Conservation (phyloP, 2,888 invertebrate species). For the Chrysolina americana region DNA sequence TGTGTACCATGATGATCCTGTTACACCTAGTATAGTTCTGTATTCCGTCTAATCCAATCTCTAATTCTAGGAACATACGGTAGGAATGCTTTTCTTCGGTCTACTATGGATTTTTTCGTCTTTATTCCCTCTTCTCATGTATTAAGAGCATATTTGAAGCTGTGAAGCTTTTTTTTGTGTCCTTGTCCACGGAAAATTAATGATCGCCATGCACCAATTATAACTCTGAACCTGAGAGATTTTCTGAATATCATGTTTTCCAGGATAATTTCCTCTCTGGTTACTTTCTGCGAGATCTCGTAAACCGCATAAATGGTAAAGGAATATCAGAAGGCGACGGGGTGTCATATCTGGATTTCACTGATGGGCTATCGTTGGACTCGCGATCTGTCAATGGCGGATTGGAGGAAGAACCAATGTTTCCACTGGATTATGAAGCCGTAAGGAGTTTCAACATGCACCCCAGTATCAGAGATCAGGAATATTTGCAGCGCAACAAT, state of each 20-base stretch:
- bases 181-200: no score
- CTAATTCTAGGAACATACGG: no score
- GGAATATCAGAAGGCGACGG: slow-evolving; percentile 75
- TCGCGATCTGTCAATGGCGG: slow-evolving; percentile 66
- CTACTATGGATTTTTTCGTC: no score
- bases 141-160: no score
- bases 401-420: slow-evolving; percentile 70
- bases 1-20: no score
- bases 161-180: no score
- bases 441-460: slow-evolving; percentile 74
- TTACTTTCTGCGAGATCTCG: slow-evolving; percentile 81
- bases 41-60: no score
- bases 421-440: slow-evolving; percentile 80
- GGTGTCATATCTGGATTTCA: slow-evolving; percentile 76
- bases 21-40: no score
- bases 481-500: slow-evolving; percentile 86
- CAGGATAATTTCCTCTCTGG: slow-evolving; percentile 74
- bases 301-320: slow-evolving; percentile 81
- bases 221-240: not conserved
- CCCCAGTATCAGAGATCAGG: slow-evolving; percentile 89
- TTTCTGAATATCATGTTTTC: not conserved
- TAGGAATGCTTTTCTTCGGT: no score
- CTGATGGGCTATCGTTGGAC: slow-evolving; percentile 68
- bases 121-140: no score
- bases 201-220: no score